These are phyloP conservation scores for Nothocercus julius DNA, from an alignment of 2,113 vertebrate genomes.

Conservation along the genomic window DNA sequence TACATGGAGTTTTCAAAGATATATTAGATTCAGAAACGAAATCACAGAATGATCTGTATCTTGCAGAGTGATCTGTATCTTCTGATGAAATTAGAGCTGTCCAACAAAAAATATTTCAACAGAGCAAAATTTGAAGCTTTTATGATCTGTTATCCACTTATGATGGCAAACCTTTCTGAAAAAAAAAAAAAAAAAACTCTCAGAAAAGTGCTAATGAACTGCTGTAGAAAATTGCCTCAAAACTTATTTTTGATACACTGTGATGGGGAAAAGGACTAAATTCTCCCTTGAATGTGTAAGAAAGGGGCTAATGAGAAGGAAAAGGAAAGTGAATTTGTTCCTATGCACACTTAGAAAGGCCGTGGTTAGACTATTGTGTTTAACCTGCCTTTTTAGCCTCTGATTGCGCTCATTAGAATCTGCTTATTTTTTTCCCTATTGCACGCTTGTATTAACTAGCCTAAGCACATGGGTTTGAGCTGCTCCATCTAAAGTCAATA, in stretches of 20 bases:
- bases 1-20: neutral
- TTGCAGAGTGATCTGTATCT: neutral
- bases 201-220: conserved; percentile 5
- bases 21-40: neutral
- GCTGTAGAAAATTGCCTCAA: neutral
- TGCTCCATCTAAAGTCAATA: neutral
- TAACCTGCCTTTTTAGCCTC: neutral
- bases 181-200: neutral
- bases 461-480: neutral
- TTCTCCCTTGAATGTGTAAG: neutral
- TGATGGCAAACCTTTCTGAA: neutral
- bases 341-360: neutral
- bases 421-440: neutral
- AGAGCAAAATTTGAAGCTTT: neutral
- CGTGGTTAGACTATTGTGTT: neutral
- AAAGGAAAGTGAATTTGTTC: neutral
- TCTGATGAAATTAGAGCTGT: neutral
- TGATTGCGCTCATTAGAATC: neutral
- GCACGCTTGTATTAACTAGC: neutral
- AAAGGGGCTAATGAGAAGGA: neutral
- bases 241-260: neutral
- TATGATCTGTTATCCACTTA: neutral
- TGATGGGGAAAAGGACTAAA: neutral
- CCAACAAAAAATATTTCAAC: neutral
- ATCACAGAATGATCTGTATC: neutral